phyloP scores from a whole-genome alignment of 1,140 invertebrate species.

The Nebria ingens region DNA sequence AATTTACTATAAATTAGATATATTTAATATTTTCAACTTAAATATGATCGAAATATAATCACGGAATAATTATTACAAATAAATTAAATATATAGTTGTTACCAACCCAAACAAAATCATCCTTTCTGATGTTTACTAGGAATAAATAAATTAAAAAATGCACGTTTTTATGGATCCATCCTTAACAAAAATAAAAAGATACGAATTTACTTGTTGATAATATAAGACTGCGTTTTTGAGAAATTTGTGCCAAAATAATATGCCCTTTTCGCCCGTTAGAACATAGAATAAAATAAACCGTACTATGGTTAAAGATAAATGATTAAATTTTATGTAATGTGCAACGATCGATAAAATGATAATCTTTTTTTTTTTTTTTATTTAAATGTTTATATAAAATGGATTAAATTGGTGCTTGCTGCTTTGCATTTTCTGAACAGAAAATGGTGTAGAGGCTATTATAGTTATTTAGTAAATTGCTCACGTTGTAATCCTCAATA shows the following conservation, averaged over 20 bases:
- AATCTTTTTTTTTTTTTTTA: background rate
- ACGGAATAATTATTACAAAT: no score
- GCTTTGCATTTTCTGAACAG: background rate
- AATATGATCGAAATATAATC: no score
- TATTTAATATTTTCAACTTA: no score
- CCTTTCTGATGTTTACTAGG: no score
- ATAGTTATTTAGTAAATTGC: slow-evolving; percentile 1
- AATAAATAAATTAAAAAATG: background rate
- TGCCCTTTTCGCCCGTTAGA: background rate
- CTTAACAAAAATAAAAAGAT: background rate
- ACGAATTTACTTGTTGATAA: background rate
- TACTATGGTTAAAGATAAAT: no score
- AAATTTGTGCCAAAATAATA: background rate
- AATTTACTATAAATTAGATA: no score
- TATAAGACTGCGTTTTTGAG: background rate
- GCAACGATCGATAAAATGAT: background rate
- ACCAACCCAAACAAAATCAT: no score
- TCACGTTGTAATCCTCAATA: background rate
- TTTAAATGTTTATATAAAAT: background rate
- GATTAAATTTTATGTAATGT: background rate
- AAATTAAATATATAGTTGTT: no score
- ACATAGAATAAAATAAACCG: no score
- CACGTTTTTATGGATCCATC: background rate
- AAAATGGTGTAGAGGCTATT: background rate
- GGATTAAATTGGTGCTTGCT: slow-evolving; percentile 2